Conservation (phyloP, 2,888 invertebrate species). For the Hemicrepidius hirtus region DNA sequence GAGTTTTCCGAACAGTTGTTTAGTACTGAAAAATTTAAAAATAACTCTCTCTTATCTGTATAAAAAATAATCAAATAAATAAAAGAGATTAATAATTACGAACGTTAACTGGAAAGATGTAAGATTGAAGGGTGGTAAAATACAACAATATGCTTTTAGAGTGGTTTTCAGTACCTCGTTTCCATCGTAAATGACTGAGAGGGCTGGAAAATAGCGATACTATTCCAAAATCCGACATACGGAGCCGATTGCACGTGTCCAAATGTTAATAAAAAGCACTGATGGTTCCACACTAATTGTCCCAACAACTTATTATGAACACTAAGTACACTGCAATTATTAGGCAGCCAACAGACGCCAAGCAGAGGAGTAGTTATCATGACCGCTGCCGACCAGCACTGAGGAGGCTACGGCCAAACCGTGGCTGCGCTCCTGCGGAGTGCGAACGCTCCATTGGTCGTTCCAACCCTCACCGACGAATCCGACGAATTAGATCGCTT, state of each 20-base stretch:
- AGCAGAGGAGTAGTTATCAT: conserved; percentile 73
- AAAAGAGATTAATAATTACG: not conserved
- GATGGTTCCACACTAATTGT: conserved; percentile 68
- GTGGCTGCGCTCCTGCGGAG: conserved; percentile 55
- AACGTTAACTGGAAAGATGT: not conserved
- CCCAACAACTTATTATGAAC: conserved; percentile 62
- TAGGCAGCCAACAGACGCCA: conserved; percentile 71
- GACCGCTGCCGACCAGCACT: conserved; percentile 72
- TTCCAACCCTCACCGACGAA: conserved; percentile 62
- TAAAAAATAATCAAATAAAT: not conserved
- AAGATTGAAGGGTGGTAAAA: not conserved
- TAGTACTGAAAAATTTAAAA: no score
- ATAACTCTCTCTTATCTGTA: no score
- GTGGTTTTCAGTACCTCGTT: conserved; percentile 65
- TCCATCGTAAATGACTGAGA: conserved; percentile 67
- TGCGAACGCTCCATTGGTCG: conserved; percentile 46
- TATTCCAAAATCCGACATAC: conserved; percentile 71
- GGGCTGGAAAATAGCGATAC: conserved; percentile 67
- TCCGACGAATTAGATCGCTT: conserved; percentile 35
- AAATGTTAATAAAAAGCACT: conserved; percentile 66
- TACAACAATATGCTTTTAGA: conserved; percentile 14
- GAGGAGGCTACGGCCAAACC: conserved; percentile 71
- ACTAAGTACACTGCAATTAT: conserved; percentile 61
- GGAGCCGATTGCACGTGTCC: conserved; percentile 67
- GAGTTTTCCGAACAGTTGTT: no score